Percentiles rank a stretch among this genome's conserved stretches.
Evolutionary conservation across 2,113 vertebrate genomes (phyloP).

Genomic region (Etheostoma cragini): DNA sequence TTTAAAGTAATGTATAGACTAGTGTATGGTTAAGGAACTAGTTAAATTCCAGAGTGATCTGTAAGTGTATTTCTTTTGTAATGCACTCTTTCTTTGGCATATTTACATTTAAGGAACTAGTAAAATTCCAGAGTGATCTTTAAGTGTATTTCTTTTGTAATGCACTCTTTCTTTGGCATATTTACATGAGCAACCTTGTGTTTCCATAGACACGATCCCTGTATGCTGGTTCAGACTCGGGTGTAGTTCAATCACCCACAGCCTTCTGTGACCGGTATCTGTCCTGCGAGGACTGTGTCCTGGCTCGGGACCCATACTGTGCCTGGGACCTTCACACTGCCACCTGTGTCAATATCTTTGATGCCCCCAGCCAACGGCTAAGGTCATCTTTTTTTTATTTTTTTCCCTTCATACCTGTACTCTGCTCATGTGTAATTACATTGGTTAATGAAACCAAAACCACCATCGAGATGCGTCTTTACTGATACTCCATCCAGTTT

Average conservation of each 20-base stretch:
- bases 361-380: slow-evolving; percentile 36
- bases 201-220: slow-evolving; percentile 86
- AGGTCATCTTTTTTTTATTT: slow-evolving; percentile 52
- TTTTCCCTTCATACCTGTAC: slow-evolving; percentile 5
- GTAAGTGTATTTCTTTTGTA: background rate
- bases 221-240: slow-evolving; percentile 91
- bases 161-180: background rate
- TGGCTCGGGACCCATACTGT: slow-evolving; percentile 95
- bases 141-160: background rate
- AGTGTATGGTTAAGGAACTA: background rate
- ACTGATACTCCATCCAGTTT: slow-evolving; percentile 13
- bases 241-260: slow-evolving; percentile 91
- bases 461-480: background rate
- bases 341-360: slow-evolving; percentile 84
- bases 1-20: background rate
- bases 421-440: background rate
- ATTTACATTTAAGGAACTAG: no score
- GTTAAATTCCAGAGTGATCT: background rate
- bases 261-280: slow-evolving; percentile 91
- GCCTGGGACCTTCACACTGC: slow-evolving; percentile 86
- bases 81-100: background rate
- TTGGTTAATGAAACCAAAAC: background rate
- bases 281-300: slow-evolving; percentile 90
- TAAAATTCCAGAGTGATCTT: background rate
- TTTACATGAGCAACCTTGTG: background rate